Conservation (phyloP, 2,113 vertebrate genomes). For the Salvelinus namaycush region DNA sequence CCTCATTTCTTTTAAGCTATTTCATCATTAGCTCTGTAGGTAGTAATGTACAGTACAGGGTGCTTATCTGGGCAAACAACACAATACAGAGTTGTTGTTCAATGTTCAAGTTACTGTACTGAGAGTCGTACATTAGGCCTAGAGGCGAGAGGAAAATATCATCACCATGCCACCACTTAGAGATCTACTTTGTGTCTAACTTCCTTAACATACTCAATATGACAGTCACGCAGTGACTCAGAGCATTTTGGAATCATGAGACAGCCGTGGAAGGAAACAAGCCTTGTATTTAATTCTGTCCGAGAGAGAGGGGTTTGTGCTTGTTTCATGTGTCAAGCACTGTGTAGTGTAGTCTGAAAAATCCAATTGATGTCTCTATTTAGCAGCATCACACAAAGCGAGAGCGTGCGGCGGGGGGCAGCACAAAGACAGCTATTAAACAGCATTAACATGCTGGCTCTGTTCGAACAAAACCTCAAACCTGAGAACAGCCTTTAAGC, state of each 20-base stretch:
- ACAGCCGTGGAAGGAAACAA: too few relatives aligned
- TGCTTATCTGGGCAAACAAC: not conserved
- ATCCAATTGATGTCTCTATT: too few relatives aligned
- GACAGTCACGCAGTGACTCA: not conserved
- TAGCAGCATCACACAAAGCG: not conserved
- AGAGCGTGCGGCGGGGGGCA: not conserved
- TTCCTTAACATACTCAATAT: not conserved
- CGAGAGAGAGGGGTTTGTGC: not conserved
- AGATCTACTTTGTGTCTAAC: not conserved
- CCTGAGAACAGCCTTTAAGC: not conserved
- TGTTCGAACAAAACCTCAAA: not conserved
- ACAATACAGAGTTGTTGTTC: not conserved
- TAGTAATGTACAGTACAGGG: not conserved
- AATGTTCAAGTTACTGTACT: not conserved
- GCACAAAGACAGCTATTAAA: not conserved
- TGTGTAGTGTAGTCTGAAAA: too few relatives aligned
- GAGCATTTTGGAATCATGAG: too few relatives aligned
- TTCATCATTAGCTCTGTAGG: not conserved
- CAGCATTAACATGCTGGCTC: conserved; percentile 1
- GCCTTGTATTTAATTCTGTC: not conserved
- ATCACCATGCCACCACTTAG: too few relatives aligned
- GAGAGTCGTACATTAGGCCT: not conserved
- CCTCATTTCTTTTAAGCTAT: conserved; percentile 32
- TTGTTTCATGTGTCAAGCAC: too few relatives aligned
- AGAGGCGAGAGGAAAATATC: not conserved